phyloP scores from a whole-genome alignment of 1,140 invertebrate genomes.

The Venturia canescens region DNA sequence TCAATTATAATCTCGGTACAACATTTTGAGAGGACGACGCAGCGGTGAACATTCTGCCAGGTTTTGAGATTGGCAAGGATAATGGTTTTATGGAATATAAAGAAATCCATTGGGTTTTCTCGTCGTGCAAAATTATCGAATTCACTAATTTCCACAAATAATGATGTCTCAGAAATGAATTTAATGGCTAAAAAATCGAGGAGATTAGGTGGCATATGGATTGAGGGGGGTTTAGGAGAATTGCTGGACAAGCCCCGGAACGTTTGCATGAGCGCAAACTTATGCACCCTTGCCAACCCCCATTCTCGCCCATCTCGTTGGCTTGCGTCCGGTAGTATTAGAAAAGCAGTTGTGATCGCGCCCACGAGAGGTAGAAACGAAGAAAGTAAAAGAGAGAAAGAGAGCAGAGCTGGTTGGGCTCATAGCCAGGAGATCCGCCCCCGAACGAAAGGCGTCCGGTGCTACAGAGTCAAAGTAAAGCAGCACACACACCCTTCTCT shows the following conservation, averaged over 20 bases:
- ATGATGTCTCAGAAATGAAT: neutral
- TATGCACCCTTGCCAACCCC: neutral
- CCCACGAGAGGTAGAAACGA: neutral
- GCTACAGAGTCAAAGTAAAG: conserved; percentile 57
- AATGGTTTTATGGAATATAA: neutral
- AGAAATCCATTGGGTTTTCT: neutral
- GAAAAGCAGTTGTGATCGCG: conserved; percentile 52
- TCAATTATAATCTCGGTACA: too few species aligned
- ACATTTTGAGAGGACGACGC: too few species aligned
- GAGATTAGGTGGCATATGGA: conserved; percentile 10
- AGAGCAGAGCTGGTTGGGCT: conserved; percentile 32
- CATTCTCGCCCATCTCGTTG: neutral
- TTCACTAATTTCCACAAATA: conserved; percentile 36
- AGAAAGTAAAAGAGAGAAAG: conserved; percentile 26
- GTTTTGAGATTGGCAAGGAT: neutral
- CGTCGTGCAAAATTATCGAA: neutral
- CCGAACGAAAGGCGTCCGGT: neutral
- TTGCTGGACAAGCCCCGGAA: conserved; percentile 11
- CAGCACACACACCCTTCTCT: conserved; percentile 48
- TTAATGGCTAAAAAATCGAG: conserved; percentile 12
- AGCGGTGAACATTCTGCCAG: too few species aligned
- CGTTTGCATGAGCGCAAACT: conserved; percentile 35
- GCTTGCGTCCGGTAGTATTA: conserved; percentile 16
- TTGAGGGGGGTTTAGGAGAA: neutral
- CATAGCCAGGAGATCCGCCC: conserved; percentile 48